Conservation (phyloP, 2,888 invertebrate genomes). For the Tenthredo livida region DNA sequence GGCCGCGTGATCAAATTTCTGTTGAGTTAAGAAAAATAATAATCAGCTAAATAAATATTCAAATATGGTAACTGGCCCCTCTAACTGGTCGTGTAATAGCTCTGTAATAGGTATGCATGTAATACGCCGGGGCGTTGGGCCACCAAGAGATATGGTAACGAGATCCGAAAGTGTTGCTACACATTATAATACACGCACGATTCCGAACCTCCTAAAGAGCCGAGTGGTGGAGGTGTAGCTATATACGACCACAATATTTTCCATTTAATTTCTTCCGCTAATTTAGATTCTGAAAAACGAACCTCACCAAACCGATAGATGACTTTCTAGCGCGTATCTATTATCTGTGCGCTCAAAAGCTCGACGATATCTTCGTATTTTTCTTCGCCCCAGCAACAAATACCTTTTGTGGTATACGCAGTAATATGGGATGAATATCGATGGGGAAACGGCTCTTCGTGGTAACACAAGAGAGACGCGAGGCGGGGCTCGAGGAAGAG, state of each 20-base stretch:
- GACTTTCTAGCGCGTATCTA: background rate
- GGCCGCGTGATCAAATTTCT: conserved; percentile 43
- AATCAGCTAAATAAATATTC: conserved; percentile 56
- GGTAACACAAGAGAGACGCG: conserved; percentile 13
- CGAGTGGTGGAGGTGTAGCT: background rate
- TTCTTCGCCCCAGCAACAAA: background rate
- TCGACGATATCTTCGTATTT: background rate
- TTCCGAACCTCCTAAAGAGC: background rate
- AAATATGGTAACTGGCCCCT: conserved; percentile 54
- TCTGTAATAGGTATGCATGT: conserved; percentile 52
- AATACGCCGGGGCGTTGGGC: conserved; percentile 39
- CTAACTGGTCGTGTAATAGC: conserved; percentile 51
- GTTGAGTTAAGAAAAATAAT: conserved; percentile 52
- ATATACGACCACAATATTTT: background rate
- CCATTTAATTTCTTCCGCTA: conserved; percentile 22
- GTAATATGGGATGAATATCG: background rate
- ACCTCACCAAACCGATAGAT: background rate
- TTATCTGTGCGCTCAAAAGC: background rate
- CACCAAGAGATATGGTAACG: conserved; percentile 52
- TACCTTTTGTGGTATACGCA: background rate
- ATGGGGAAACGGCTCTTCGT: conserved; percentile 4
- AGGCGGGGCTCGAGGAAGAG: conserved; percentile 41
- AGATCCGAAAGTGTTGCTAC: conserved; percentile 52
- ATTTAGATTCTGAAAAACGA: background rate
- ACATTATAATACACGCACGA: conserved; percentile 42